Base-by-base conservation (phyloP, 1,140 invertebrate species). In the Tyrophagus putrescentiae region DNA sequence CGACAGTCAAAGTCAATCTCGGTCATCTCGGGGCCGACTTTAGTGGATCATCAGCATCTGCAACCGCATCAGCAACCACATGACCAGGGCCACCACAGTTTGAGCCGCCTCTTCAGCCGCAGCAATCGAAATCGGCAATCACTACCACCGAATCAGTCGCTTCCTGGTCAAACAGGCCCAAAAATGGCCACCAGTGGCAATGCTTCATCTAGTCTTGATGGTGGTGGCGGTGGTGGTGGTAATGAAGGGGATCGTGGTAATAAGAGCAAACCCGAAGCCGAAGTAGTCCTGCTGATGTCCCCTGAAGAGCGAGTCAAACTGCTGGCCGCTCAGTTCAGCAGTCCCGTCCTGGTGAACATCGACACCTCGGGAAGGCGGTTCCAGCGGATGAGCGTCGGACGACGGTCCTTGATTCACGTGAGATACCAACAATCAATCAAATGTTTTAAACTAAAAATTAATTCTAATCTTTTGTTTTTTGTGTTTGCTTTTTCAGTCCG, bases 291-390 rank as follows among this genome's bases (percentile, higher is more conserved):
- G 25, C 62, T 70, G 23, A 71, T 71, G 13, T 69, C 71, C n/a
- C 69, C 72, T 6, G 67, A 72, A 50, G 74, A 74, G 58, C 65
- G 71, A 54, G 65, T 66, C 21, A 63, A 70, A 41, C 68, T 70
- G 2, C 57, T 73, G 6, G 69, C 70, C 39, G 52, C 68, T 57
- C 69, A 85, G 75, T 92, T 87, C 75, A 18, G 16, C 33, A 84
- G 84, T 23, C 82, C 85, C 32, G 81, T 88, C 77, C 73, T 91
- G 61, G 84, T 93, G 13, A 79, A 82, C 42, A 87, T 93, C 58
- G 87, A 93, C 71, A 81, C 86, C 25, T 86, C 84, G 60, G 87
- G 87, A 18, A 79, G 78, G 67, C 80, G 81, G 68, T 93, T 92
- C 76, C 80, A 85, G 65, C 79, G 88, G 64, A 88, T 91, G 84